Base-by-base conservation (phyloP, 2,113 vertebrate species). In the Megaceryle maxima region DNA sequence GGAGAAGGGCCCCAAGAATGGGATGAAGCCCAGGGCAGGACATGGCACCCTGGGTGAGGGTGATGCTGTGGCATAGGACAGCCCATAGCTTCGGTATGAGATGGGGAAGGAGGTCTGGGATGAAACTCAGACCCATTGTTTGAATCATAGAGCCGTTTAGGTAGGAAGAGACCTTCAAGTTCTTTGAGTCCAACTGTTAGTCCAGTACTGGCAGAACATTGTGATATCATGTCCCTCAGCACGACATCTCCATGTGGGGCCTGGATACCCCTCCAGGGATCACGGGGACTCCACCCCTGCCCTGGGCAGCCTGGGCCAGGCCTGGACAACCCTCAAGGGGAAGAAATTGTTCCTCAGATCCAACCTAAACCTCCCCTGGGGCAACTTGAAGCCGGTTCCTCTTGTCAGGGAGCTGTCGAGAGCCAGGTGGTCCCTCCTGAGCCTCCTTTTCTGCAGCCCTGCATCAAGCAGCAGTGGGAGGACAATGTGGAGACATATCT, bases 391-490 rank as follows among this genome's bases (percentile, higher is more conserved):
- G 46, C 46, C 46, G 10, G 46, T 46, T 46, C 46, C 46, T 50
- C 48, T 50, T 50, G 48, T 50, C 48, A 48, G 48, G 48, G 46
- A 48, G 48, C 21, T 48, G 48, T 46, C 15, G 8, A 46, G 44
- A 46, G 44, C 48, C 21, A 22, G 48, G 20, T 48, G 48, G 48
- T 48, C 18, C 22, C 48, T 22, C 48, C 48, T 48, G 19, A 26
- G 13, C 51, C 25, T 53, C 53, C 53, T 55, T 55, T 67, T 41
- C 13, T 16, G 9, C 33, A 70, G 39, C 72, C 59, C n/a, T 1
- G 1, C 2, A 1, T 1, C 12, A 51, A 50, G 56, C 39, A 43
- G 63, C 28, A 41, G 62, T 0, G 0, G 43, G 57, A 29, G n/a
- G 57, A 53, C 5, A 28, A 46, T 2, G 1, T 10, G 18, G 55